These are phyloP conservation scores for Lutraria lutraria DNA, from an alignment of 2,888 invertebrate genomes.

Conservation along the genomic window DNA sequence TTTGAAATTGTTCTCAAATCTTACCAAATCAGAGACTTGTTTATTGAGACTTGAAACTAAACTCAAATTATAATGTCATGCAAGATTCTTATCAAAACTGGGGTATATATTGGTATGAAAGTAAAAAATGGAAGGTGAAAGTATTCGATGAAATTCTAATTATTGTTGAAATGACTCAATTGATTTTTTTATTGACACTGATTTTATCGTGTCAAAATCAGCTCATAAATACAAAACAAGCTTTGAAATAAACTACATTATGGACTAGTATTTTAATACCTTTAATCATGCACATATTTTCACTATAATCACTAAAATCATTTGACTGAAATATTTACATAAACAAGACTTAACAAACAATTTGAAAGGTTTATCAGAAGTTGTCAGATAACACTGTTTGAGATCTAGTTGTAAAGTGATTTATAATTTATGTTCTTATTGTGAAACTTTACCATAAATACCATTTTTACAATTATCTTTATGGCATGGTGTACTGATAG, in stretches of 20 bases:
- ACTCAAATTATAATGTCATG: too few species aligned
- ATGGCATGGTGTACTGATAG: background rate
- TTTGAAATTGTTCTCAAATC: too few species aligned
- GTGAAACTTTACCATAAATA: slow-evolving; percentile 40
- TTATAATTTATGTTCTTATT: slow-evolving; percentile 30
- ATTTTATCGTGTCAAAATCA: slow-evolving; percentile 14
- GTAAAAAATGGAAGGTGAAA: too few species aligned
- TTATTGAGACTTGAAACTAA: too few species aligned
- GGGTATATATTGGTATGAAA: too few species aligned
- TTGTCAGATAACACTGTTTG: slow-evolving; percentile 34
- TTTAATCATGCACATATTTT: slow-evolving; percentile 10
- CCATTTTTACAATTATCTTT: slow-evolving; percentile 10
- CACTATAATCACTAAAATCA: slow-evolving; percentile 23
- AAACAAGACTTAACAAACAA: slow-evolving; percentile 9
- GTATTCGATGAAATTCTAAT: too few species aligned
- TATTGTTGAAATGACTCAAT: background rate
- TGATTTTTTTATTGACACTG: background rate
- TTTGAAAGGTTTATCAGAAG: slow-evolving; percentile 38
- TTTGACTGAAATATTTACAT: slow-evolving; percentile 30
- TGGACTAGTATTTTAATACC: background rate
- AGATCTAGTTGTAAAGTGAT: slow-evolving; percentile 39
- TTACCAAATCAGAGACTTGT: too few species aligned
- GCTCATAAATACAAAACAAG: background rate
- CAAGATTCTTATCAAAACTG: too few species aligned
- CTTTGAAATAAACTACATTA: background rate